Conservation (phyloP, 2,113 vertebrate species). For the Indicator maculatus region DNA sequence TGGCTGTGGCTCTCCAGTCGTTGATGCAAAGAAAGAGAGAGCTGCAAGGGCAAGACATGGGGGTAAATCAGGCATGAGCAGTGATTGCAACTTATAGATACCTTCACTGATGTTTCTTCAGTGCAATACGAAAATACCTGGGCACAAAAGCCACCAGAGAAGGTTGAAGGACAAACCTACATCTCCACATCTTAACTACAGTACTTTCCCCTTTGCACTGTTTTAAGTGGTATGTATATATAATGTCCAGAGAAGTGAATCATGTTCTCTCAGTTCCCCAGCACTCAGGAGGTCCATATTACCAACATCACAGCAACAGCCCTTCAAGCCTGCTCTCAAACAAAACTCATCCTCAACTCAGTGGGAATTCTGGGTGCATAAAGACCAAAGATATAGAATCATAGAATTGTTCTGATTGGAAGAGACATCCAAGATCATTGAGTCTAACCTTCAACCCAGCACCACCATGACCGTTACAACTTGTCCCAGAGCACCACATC, state of each 20-base stretch:
- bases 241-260: background rate
- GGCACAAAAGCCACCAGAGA: background rate
- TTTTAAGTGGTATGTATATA: background rate
- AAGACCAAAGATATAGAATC: background rate
- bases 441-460: no score
- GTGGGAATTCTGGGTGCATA: background rate
- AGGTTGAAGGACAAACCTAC: background rate
- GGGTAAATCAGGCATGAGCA: background rate
- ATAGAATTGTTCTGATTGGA: no score
- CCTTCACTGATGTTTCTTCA: background rate
- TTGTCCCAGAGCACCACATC: no score
- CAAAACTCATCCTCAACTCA: background rate
- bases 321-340: background rate
- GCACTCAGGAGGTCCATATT: background rate
- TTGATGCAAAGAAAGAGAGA: background rate
- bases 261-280: background rate
- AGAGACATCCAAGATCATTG: no score
- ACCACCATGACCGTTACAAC: no score
- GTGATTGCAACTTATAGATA: background rate
- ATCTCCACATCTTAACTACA: background rate
- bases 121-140: background rate
- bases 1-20: background rate
- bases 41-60: fast-evolving
- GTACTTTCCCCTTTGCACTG: background rate
- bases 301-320: background rate